Base-by-base conservation (phyloP, 2,888 invertebrate species). In the Heliconius charithonia region DNA sequence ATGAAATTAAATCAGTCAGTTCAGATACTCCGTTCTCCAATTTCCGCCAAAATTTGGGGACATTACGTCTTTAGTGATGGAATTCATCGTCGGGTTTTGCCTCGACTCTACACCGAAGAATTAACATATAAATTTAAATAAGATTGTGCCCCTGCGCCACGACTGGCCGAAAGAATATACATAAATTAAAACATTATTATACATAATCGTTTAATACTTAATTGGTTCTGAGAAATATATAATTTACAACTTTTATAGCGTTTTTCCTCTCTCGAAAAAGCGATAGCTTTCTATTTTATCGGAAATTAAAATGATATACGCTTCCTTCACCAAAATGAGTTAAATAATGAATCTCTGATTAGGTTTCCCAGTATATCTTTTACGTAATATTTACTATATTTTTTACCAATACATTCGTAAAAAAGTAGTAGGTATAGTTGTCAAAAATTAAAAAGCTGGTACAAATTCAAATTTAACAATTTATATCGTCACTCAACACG, bases 251-350 rank as follows among this genome's bases (percentile, higher is more conserved):
- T 51, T 71, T 29, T 27, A 71, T 51, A 29, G 22, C 27, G 29
- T 29, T 71, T 56, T 2, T 2, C 10, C 2, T 22, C 56, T 25
- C 16, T 32, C 29, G n/a, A 32, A 32, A 56, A 72, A 3, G 2
- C 7, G 13, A 32, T 56, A 72, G 16, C 71, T 72, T 72, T 72
- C 56, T 72, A 56, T 56, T 71, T 71, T 6, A 51, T 72, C 56
- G 56, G 29, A 56, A 32, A 56, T 72, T 56, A 72, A 12, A 29
- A 51, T 27, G 2, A 27, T 22, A n/a, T 72, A 32, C 71, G 51
- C 32, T 72, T 72, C 56, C 71, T 56, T 72, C 7, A 32, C 29
- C 56, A n/a, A 59, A 72, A 71, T 71, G 29, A 71, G 27, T 45
- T 51, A 25, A 27, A 70, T 29, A 71, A 29, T 19, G 22, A 67